phyloP scores from a whole-genome alignment of 2,888 invertebrate species.

The Archips crataeganus region DNA sequence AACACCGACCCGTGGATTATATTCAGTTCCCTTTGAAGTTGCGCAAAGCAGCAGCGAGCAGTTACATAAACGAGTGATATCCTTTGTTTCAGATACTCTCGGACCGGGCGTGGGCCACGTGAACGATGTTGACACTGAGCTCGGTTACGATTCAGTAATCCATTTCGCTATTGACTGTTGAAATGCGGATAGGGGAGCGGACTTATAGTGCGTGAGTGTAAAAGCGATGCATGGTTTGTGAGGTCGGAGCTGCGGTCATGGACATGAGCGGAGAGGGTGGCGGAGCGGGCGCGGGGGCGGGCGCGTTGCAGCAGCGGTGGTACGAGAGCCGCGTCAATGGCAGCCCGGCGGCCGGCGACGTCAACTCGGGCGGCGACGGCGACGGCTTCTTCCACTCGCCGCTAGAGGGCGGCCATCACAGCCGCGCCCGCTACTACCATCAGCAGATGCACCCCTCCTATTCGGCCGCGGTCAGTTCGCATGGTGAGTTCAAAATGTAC shows the following conservation, averaged over 20 bases:
- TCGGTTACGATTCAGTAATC: slow-evolving; percentile 55
- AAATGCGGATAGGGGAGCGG: slow-evolving; percentile 79
- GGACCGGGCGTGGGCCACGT: slow-evolving; percentile 52
- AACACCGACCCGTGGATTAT: slow-evolving; percentile 63
- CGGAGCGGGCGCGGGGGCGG: slow-evolving; percentile 72
- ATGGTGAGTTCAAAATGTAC: slow-evolving; percentile 71
- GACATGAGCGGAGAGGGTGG: slow-evolving; percentile 83
- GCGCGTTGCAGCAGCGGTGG: slow-evolving; percentile 84
- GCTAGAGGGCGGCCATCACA: slow-evolving; percentile 83
- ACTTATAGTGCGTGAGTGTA: slow-evolving; percentile 80
- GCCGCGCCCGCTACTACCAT: slow-evolving; percentile 85
- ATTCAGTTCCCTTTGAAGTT: slow-evolving; percentile 63
- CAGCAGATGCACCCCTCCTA: slow-evolving; percentile 86
- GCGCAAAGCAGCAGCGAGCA: slow-evolving; percentile 45
- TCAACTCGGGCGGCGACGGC: slow-evolving; percentile 82
- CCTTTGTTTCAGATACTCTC: slow-evolving; percentile 70
- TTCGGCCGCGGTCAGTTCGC: slow-evolving; percentile 82
- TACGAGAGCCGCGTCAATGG: slow-evolving; percentile 85
- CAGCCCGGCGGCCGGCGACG: slow-evolving; percentile 81
- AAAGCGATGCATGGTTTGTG: slow-evolving; percentile 86
- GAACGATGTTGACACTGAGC: slow-evolving; percentile 62
- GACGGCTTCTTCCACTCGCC: slow-evolving; percentile 85
- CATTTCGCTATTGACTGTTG: slow-evolving; percentile 59
- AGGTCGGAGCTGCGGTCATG: slow-evolving; percentile 78
- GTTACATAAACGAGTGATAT: slow-evolving; percentile 39